Percentiles rank a stretch among this genome's conserved stretches.
Evolutionary conservation across 2,888 invertebrate genomes (phyloP).

Genomic region (Volucella zonaria): DNA sequence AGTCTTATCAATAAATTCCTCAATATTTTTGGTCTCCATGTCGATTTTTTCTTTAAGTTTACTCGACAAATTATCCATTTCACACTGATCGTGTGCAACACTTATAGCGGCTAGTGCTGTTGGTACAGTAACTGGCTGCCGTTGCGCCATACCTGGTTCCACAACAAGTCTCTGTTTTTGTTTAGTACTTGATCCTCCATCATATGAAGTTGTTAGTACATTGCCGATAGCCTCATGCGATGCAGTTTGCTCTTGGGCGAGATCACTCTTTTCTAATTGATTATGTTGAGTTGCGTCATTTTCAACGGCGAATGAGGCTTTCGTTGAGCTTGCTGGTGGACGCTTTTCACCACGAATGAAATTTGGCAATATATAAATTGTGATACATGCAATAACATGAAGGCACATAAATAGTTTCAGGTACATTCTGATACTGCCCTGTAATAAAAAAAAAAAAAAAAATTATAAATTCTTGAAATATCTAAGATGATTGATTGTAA

Average conservation of each 20-base stretch:
- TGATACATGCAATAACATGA: conserved; percentile 81
- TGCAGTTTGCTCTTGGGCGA: conserved; percentile 36
- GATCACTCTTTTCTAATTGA: conserved; percentile 53
- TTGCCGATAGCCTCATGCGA: not conserved
- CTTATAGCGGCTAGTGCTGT: conserved; percentile 80
- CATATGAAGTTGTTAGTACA: conserved; percentile 4
- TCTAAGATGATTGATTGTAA: not conserved
- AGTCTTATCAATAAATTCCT: conserved; percentile 83
- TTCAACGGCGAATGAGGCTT: conserved; percentile 43
- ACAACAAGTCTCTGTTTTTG: conserved; percentile 34
- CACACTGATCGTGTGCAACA: conserved; percentile 81
- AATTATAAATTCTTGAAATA: not conserved
- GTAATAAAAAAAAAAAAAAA: conserved; percentile 76
- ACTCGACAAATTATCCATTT: conserved; percentile 82
- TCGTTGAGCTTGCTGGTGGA: conserved; percentile 49
- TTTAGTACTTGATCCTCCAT: conserved; percentile 14
- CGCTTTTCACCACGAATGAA: conserved; percentile 79
- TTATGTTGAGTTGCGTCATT: conserved; percentile 38
- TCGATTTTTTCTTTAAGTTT: conserved; percentile 82
- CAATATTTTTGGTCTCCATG: conserved; percentile 82
- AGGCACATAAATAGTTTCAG: conserved; percentile 83
- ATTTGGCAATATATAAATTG: conserved; percentile 81
- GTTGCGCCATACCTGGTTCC: conserved; percentile 30
- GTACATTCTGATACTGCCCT: conserved; percentile 85
- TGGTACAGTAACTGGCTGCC: conserved; percentile 59